Evolutionary conservation across 2,797 vertebrate species (phyloP), one percentile per base, ranked within the genome.

Genomic region (Macropodus opercularis): DNA sequence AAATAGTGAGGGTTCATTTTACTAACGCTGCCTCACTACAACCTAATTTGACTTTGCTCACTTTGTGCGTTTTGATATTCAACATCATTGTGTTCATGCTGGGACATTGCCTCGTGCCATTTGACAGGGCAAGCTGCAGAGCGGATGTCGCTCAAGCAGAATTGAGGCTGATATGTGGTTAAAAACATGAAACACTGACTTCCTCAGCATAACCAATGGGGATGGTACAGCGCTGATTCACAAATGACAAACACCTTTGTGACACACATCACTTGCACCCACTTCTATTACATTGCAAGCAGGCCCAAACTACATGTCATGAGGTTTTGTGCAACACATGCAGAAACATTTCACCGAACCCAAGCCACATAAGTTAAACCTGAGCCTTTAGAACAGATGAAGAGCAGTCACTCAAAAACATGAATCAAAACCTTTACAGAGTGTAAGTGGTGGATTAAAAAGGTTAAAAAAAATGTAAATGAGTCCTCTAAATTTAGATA

Each of bases 171-270:
- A 80, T 74, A 82, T 87, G 91, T 92, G 91, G 91, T 92, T 90
- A 87, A 83, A 87, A 89, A 88, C 84, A 87, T 75, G 87, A 90
- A 89, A 87, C 85, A 85, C 51, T 63, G 75, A 87, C 90, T 91
- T 92, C 90, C 91, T 92, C 89, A 80, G 78, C 80, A 83, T 83
- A 88, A 89, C 87, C 77, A 84, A 61, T 64, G 59, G 75, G 52
- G 81, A 84, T 62, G 65, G 71, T 60, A 72, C 68, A 85, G 86
- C 81, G 84, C 82, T 91, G 89, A 93, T 93, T 93, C 88, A 91
- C 87, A 92, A 91, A 89, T 81, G 75, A 85, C 76, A 84, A 83
- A 85, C 66, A 84, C 80, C 80, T 82, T 76, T 53, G 55, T 59
- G 72, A 75, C 69, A 66, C 62, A 61, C 63, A 50, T 61, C 48